Evolutionary conservation across 2,888 invertebrate species (phyloP), one percentile per base, ranked within the genome.

Genomic region (Diarsia brunnea): DNA sequence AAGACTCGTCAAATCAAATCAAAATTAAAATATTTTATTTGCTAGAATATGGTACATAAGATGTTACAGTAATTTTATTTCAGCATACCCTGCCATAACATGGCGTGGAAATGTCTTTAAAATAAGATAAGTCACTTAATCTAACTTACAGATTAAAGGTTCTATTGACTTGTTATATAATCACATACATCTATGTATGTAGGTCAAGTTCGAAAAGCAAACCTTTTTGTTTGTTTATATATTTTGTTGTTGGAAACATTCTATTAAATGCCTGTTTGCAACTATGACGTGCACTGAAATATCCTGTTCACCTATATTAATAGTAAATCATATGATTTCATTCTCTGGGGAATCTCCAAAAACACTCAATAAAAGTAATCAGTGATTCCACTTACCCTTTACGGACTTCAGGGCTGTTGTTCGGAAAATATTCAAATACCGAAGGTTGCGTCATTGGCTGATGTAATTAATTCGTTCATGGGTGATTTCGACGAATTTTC

Each of bases 391-490:
- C 43, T 69, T 71, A 43, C 49, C 53, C 74, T 74, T 83, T 51
- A 21, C 58, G 45, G 70, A 47, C 47, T 80, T 67, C 58, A 16
- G 51, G 45, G n/a, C 19, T 68, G 16, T 78, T 71, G 49, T 53
- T 73, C 47, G 82, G 69, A 61, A 75, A 82, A 76, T 69, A 64
- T 84, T 77, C 70, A 78, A 76, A 75, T 68, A 70, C 60, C 72
- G 65, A 58, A 67, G 45, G 24, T 72, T 78, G 63, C 84, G 86
- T 86, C 81, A 86, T 38, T 69, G 74, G 77, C 67, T 79, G 78
- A 81, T 79, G 74, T 85, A 86, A 86, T 89, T 88, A 80, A 78
- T 69, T 75, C 78, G 71, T 77, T 73, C 68, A 73, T 66, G 65
- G 81, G 47, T 64, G 79, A 76, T 78, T 88, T 86, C 81, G 43